Base-by-base conservation (phyloP, 2,113 vertebrate species). In the Lycaon pictus region DNA sequence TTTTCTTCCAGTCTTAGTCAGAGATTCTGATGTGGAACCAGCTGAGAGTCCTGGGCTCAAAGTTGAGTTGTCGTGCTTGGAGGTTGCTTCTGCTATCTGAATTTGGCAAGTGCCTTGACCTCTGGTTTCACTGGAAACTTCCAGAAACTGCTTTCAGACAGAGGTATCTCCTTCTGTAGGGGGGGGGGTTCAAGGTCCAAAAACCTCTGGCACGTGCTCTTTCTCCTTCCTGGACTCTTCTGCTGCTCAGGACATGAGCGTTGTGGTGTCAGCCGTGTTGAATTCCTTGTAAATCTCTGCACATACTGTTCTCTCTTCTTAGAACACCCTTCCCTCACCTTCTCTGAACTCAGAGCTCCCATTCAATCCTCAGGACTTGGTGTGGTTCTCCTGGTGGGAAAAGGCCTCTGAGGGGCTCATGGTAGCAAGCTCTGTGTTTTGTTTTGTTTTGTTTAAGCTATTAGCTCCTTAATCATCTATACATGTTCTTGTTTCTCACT, bases 1-100 rank as follows among this genome's bases (percentile, higher is more conserved):
- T 96, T 98, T 97, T 95, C 95, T 96, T 92, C 94, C 62, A 94
- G 81, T 55, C 76, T 96, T 97, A 77, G 76, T 97, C 86, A 96
- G 96, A 90, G 55, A 93, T 69, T 97, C 85, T 96, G 76, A 85
- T 90, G 29, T 79, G 71, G 96, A 93, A 69, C 71, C 19, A 84
- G 58, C 69, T 15, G 11, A 93, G 58, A 62, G 55, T 56, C 65
- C n/a, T 10, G 67, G 97, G 77, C 80, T 97, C 63, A 32, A 77
- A 87, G 25, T 56, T 95, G 32, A 62, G 16, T 43, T 92, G 53
- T 74, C 67, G 53, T 76, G 3, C n/a, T 58, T 84, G 63, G 63
- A 76, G 71, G 48, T 13, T 88, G 55, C 56, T 91, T 90, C 81
- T 82, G 43, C 56, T 74, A 71, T 94, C 93, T 84, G 92, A 71